Percentiles rank a stretch among this genome's conserved stretches.
phyloP scores from a whole-genome alignment of 1,140 invertebrate species.

The Penaeus indicus region DNA sequence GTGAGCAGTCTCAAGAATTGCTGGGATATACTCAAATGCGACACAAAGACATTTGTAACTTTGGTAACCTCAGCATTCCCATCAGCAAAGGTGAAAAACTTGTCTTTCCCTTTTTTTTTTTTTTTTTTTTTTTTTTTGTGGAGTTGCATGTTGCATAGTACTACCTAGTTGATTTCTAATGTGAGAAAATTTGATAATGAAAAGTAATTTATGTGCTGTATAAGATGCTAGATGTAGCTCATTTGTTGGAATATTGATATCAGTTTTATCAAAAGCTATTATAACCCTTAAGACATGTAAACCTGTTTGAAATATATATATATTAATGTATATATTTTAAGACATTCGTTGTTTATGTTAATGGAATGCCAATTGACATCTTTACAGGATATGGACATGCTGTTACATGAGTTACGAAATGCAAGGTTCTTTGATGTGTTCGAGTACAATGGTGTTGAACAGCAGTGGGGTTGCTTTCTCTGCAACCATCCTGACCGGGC shows the following conservation, averaged over 20 bases:
- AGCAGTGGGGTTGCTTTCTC: conserved; percentile 87
- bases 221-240: too few relatives aligned
- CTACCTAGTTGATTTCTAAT: too few relatives aligned
- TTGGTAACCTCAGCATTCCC: conserved; percentile 93
- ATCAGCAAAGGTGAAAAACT: conserved; percentile 78
- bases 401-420: conserved; percentile 88
- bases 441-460: conserved; percentile 78
- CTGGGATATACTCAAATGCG: conserved; percentile 92
- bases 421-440: conserved; percentile 92
- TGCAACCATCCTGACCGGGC: conserved; percentile 93
- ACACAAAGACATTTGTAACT: conserved; percentile 90
- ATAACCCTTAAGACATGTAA: too few relatives aligned
- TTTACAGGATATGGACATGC: conserved; percentile 83
- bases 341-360: background rate
- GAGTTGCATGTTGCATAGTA: background rate
- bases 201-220: too few relatives aligned
- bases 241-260: too few relatives aligned
- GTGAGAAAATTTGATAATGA: too few relatives aligned
- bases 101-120: background rate
- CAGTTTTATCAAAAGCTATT: too few relatives aligned
- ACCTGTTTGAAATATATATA: too few relatives aligned
- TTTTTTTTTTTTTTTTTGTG: background rate
- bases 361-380: background rate
- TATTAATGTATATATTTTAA: background rate
- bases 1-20: conserved; percentile 89